Conservation (phyloP, 2,888 invertebrate genomes). For the Macrosoma leucophasiata region DNA sequence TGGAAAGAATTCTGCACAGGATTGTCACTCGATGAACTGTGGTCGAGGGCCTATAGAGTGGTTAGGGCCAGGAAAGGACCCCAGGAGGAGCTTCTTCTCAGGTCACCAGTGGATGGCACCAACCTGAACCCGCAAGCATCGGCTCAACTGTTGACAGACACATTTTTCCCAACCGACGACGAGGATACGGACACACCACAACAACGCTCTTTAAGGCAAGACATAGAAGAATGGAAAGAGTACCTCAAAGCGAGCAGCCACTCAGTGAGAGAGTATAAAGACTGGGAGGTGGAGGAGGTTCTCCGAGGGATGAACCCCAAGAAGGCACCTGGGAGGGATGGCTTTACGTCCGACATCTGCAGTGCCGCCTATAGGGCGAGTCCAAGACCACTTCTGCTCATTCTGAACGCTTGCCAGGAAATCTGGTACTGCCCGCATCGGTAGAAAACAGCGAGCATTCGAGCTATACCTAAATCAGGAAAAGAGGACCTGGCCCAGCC, state of each 20-base stretch:
- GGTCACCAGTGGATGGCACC: neutral
- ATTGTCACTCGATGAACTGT: conserved; percentile 1
- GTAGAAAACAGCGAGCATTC: conserved; percentile 9
- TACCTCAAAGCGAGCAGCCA: neutral
- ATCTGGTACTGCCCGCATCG: neutral
- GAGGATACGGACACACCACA: neutral
- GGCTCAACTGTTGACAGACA: conserved; percentile 4
- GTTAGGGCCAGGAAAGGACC: neutral
- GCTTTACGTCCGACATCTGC: conserved; percentile 12
- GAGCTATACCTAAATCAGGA: conserved; percentile 8
- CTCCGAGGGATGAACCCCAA: neutral
- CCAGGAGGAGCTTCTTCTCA: neutral
- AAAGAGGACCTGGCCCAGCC: conserved; percentile 4
- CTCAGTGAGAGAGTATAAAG: neutral
- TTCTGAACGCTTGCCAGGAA: conserved; percentile 10
- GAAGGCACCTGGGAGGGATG: conserved; percentile 12
- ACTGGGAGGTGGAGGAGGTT: neutral
- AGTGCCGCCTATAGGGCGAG: neutral
- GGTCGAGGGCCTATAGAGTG: conserved; percentile 9
- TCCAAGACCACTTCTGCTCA: neutral
- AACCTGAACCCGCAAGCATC: conserved; percentile 1
- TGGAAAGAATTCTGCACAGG: conserved; percentile 7
- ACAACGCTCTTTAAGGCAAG: neutral
- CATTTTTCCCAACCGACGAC: conserved; percentile 7
- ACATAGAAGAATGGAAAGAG: neutral